Percentiles rank a stretch among this genome's conserved stretches.
Conservation (phyloP, 1,140 invertebrate genomes). For the Heliconius eleuchia region DNA sequence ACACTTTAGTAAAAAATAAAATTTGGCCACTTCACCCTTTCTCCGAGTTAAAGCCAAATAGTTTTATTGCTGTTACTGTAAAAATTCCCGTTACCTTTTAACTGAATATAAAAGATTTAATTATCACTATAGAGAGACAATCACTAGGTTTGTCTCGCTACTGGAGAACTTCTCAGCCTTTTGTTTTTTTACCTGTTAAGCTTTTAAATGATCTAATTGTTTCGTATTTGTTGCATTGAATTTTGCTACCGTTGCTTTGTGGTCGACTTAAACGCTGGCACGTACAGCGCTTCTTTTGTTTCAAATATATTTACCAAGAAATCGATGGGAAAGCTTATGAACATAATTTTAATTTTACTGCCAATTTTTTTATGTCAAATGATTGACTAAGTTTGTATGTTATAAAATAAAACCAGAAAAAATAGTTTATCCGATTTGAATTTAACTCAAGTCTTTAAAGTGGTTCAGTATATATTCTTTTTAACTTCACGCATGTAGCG, state of each 20-base stretch:
- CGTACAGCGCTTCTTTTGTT: constrained; percentile 2
- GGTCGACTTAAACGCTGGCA: constrained; percentile 14
- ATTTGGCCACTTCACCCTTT: constrained; percentile 53
- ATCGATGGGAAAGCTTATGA: background rate
- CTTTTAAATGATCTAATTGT: constrained; percentile 44
- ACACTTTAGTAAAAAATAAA: constrained; percentile 41
- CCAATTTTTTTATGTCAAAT: background rate
- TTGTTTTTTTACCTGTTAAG: constrained; percentile 29
- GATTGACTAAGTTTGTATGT: too few relatives aligned
- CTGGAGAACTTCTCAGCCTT: constrained; percentile 45
- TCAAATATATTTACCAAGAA: background rate
- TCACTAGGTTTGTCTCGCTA: constrained; percentile 45
- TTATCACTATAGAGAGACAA: constrained; percentile 49
- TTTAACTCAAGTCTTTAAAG: too few relatives aligned
- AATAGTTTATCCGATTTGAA: background rate
- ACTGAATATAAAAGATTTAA: constrained; percentile 40
- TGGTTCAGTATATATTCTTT: too few relatives aligned
- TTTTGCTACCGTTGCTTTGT: constrained; percentile 34
- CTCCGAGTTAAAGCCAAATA: constrained; percentile 24
- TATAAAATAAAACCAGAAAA: background rate
- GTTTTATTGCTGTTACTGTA: constrained; percentile 14
- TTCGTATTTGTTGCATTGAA: constrained; percentile 34
- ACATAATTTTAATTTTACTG: background rate
- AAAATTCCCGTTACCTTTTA: constrained; percentile 39
- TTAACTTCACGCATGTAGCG: too few relatives aligned